Evolutionary conservation across 2,888 invertebrate species (phyloP).

Genomic region (Noctua janthina): DNA sequence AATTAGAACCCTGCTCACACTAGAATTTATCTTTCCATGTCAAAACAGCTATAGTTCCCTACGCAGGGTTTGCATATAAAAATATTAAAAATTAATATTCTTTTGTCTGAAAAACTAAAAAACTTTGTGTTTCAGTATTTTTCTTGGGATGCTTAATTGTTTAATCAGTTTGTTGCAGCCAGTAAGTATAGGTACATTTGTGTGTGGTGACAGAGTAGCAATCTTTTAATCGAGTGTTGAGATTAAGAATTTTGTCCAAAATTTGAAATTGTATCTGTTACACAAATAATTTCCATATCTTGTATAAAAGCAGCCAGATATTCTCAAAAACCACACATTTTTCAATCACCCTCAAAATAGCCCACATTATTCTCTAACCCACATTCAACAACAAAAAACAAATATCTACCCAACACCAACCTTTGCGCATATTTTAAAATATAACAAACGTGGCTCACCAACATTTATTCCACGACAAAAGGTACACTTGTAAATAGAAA

Average conservation of each 20-base stretch:
- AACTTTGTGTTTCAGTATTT: neutral
- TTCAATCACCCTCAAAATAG: conserved; percentile 26
- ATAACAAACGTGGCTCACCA: conserved; percentile 57
- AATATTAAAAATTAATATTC: conserved; percentile 35
- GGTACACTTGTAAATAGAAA: conserved; percentile 74
- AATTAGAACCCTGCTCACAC: no score
- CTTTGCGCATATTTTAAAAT: conserved; percentile 55
- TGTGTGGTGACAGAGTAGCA: neutral
- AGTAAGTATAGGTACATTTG: neutral
- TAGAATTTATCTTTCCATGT: no score
- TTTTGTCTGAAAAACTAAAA: neutral
- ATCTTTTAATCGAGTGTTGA: no score
- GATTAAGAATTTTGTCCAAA: neutral
- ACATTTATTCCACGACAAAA: conserved; percentile 63
- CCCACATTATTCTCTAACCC: conserved; percentile 35
- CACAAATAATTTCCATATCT: neutral
- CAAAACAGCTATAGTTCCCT: no score
- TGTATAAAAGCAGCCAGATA: neutral
- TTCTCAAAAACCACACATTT: neutral
- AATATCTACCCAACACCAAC: conserved; percentile 27
- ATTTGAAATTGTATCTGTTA: neutral
- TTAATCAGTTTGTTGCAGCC: neutral
- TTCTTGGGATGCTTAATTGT: neutral
- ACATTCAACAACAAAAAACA: conserved; percentile 31
- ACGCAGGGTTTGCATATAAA: no score